Base-by-base conservation (phyloP, 37 sponge, comb jelly and placozoan species). In the Halichondria panicea region DNA sequence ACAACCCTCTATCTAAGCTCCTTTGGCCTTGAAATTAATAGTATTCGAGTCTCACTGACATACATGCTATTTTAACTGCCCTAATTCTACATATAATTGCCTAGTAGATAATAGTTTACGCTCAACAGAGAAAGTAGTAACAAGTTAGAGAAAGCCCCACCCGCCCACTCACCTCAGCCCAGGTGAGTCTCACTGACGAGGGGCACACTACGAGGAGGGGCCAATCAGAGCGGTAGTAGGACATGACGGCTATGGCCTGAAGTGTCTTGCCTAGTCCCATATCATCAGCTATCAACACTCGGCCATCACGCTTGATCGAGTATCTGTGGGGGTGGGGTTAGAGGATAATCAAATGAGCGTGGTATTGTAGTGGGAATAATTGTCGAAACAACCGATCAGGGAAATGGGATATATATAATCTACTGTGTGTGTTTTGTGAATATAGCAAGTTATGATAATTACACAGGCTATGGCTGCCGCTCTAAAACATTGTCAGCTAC, bases 181-280 rank as follows among this genome's bases (percentile, higher is more conserved):
- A 97, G 8, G 81, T 68, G 25, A 86, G 69, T 46, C 83, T 72
- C 0, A 97, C 81, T 38, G 97, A 97, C 21, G 94, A 91, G 12
- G 97, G 97, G 60, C 92, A 97, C 27, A 97, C 61, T 0, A 97
- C 71, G 41, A 97, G 71, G 22, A 97, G 80, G 22, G 97, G 97
- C 97, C 97, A 97, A 44, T 94, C 89, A 18, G 32, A 21, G 19
- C 79, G 78, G 53, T 91, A 97, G 76, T 94, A 84, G 70, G 57
- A 59, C 63, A 90, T 84, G 3, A 93, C 70, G 24, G 84, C 85
- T 24, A 96, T 84, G 24, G 94, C 94, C 62, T 97, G 97, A 37
- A 97, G 75, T 2, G 97, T 97, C 66, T 97, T 97, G 27, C 97
- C 97, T 45, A 97, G 75, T 6, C 97, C 97, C 97, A 97, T 97